These are phyloP conservation scores for Eilema sororculum DNA, from an alignment of 2,888 invertebrate species.

Conservation along the genomic window DNA sequence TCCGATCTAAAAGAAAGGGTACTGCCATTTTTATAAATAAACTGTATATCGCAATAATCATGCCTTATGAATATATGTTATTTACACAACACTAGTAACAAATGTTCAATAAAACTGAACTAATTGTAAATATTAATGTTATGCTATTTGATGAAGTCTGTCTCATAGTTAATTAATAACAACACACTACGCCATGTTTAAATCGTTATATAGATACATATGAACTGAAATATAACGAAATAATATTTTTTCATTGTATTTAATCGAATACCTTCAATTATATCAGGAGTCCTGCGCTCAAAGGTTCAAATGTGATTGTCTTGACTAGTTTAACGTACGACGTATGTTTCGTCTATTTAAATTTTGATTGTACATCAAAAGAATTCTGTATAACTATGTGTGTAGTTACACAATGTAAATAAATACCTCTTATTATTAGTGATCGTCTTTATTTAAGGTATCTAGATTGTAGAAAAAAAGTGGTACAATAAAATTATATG, in stretches of 20 bases:
- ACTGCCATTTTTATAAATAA: constrained; percentile 46
- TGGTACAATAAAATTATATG: constrained; percentile 62
- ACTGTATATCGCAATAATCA: constrained; percentile 46
- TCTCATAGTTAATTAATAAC: constrained; percentile 28
- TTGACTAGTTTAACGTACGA: constrained; percentile 31
- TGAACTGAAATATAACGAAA: constrained; percentile 37
- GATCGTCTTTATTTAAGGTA: constrained; percentile 44
- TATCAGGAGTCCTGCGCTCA: constrained; percentile 38
- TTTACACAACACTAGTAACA: constrained; percentile 23
- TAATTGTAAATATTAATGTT: constrained; percentile 35
- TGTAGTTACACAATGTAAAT: constrained; percentile 48
- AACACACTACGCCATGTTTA: constrained; percentile 38
- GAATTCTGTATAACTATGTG: constrained; percentile 33
- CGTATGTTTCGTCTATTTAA: constrained; percentile 21
- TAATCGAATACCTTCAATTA: constrained; percentile 33
- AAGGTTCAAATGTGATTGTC: constrained; percentile 27
- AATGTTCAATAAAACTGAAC: constrained; percentile 25
- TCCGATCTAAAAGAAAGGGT: constrained; percentile 24
- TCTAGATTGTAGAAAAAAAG: constrained; percentile 53
- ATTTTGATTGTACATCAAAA: constrained; percentile 37
- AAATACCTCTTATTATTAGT: constrained; percentile 50
- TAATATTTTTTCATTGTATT: constrained; percentile 53
- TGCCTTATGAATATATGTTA: constrained; percentile 28
- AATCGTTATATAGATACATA: constrained; percentile 28
- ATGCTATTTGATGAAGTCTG: constrained; percentile 44